Base-by-base conservation (phyloP, 2,113 vertebrate genomes). In the Ibidorhyncha struthersii region DNA sequence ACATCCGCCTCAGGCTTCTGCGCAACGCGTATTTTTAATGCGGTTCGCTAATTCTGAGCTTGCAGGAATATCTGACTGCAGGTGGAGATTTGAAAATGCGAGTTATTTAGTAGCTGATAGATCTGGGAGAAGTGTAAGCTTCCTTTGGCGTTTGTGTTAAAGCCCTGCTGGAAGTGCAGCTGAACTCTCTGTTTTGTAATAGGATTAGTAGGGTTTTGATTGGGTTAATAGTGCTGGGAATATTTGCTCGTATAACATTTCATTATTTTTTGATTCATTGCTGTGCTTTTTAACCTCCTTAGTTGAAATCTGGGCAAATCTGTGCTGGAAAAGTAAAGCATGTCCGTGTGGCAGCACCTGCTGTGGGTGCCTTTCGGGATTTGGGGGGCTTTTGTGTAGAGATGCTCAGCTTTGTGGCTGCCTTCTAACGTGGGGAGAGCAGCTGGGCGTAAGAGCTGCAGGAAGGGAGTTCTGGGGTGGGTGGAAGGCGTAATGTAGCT, bases 171-270 rank as follows among this genome's bases (percentile, higher is more conserved):
- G 70, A 95, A 89, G 89, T 53, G 70, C 78, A 52, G 82, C 95
- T 65, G 73, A 82, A 82, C 92, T 49, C 58, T 52, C 82, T 79
- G 90, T 29, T 88, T 77, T 6, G 3, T 95, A 95, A 93, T 88
- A 82, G 92, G 85, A 91, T 96, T 93, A 95, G 82, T 10, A n/a
- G 53, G 62, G 8, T 79, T 94, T 96, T 90, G 82, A 88, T 88
- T 59, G 85, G 58, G 90, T 94, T 95, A 88, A 69, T 94, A 94
- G 65, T 5, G 29, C 62, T 40, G 66, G 66, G 66, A 69, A 45
- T 95, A 85, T 83, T 90, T 95, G 90, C 66, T 94, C 43, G 2
- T 85, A 19, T 14, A 71, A 79, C 6, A 8, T 40, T 81, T 69
- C 40, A 8, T 82, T 73, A 36, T 38, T 38, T 65, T 85, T 89